Evolutionary conservation across 1,140 invertebrate species (phyloP).

Genomic region (Drosophila nikananu): DNA sequence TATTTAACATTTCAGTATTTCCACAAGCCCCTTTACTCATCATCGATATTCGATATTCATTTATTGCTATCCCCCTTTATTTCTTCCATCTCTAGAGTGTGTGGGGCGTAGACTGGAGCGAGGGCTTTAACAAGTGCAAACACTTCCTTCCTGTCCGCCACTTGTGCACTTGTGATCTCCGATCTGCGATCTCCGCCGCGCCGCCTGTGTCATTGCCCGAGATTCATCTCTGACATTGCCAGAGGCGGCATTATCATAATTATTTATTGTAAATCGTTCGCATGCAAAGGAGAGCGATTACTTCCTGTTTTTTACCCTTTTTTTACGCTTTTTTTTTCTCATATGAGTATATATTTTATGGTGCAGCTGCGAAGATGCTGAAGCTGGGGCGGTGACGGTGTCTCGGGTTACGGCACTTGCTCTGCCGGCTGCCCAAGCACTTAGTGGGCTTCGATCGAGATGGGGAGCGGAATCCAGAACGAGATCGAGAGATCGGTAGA

Average conservation of each 20-base stretch:
- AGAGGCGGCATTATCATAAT: constrained; percentile 56
- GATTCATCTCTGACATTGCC: constrained; percentile 38
- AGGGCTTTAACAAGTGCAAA: constrained; percentile 46
- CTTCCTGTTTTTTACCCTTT: constrained; percentile 60
- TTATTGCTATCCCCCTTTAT: neutral
- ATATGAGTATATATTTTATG: constrained; percentile 8
- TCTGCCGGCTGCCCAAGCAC: constrained; percentile 29
- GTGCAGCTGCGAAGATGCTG: constrained; percentile 35
- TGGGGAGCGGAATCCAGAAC: constrained; percentile 8
- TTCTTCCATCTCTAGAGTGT: neutral
- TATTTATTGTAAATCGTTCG: constrained; percentile 71
- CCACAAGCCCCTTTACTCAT: too few species aligned
- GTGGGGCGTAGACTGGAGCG: constrained; percentile 11
- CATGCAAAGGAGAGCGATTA: constrained; percentile 52
- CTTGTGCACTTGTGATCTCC: constrained; percentile 3
- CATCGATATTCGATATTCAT: neutral
- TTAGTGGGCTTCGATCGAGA: constrained; percentile 39
- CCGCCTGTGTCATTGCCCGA: constrained; percentile 29
- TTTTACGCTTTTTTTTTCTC: neutral
- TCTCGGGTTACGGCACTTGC: constrained; percentile 52
- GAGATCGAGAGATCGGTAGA: constrained; percentile 16
- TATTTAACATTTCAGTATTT: neutral
- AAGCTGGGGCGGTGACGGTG: neutral
- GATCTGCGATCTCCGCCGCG: constrained; percentile 1
- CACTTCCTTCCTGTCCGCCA: constrained; percentile 48